Conservation (phyloP, 2,888 invertebrate species). For the Trichogramma evanescens region DNA sequence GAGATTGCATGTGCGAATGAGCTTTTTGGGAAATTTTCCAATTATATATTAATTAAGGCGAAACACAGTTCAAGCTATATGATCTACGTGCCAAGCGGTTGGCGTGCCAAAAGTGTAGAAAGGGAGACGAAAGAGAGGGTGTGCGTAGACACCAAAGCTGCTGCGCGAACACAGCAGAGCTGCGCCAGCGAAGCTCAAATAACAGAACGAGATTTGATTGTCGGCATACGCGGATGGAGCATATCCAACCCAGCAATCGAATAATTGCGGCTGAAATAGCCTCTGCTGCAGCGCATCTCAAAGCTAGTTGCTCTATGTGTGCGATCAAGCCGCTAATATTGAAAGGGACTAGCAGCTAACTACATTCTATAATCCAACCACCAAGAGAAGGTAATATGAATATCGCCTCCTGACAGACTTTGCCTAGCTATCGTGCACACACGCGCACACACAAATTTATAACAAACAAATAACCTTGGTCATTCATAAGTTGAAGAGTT, state of each 20-base stretch:
- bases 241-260: constrained; percentile 31
- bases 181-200: constrained; percentile 17
- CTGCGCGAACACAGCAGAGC: not conserved
- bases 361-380: not conserved
- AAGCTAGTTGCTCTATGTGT: no score
- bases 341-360: no score
- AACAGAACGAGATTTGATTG: constrained; percentile 35
- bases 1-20: no score
- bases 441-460: no score
- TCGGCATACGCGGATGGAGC: constrained; percentile 14
- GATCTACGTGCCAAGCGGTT: not conserved
- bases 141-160: constrained; percentile 6
- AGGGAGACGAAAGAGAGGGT: constrained; percentile 17
- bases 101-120: not conserved
- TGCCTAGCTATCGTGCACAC: no score
- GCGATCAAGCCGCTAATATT: no score
- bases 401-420: not conserved
- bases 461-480: no score
- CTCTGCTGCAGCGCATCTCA: not conserved
- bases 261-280: constrained; percentile 26
- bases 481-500: no score
- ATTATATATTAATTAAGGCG: constrained; percentile 35
- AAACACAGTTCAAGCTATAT: constrained; percentile 22
- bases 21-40: constrained; percentile 25
- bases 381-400: constrained; percentile 3